A percentile compares a stretch with the other conserved stretches of the same genome.
phyloP scores from a whole-genome alignment of 2,113 vertebrate genomes.

The Procavia capensis region DNA sequence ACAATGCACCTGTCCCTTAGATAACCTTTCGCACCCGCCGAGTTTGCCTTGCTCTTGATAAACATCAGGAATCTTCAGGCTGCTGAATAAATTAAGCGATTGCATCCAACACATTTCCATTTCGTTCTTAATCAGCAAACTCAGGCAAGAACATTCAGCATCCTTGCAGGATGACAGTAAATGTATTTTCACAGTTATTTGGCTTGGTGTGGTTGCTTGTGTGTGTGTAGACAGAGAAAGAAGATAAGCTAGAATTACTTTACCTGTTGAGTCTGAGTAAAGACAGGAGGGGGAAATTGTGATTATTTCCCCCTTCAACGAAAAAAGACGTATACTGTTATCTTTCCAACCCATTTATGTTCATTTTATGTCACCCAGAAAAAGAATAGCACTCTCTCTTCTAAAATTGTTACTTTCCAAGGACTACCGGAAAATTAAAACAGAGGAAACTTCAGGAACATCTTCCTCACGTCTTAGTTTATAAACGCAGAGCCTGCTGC shows the following conservation, averaged over 20 bases:
- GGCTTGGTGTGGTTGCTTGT: fast-evolving
- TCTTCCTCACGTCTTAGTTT: not conserved
- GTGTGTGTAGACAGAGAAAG: not conserved
- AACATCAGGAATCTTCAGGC: slow-evolving; percentile 67
- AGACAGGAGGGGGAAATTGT: not conserved
- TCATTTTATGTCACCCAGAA: not conserved
- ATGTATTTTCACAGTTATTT: not conserved
- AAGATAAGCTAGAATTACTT: not conserved
- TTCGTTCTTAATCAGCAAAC: not conserved
- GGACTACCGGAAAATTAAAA: not conserved
- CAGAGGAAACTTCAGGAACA: not conserved
- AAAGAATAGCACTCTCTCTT: not conserved
- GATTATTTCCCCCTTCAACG: not conserved
- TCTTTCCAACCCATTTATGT: not conserved
- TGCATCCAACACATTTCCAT: slow-evolving; percentile 52
- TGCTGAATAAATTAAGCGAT: slow-evolving; percentile 73
- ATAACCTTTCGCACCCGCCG: slow-evolving; percentile 76
- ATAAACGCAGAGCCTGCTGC: not conserved
- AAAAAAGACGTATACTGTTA: not conserved
- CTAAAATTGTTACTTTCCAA: not conserved
- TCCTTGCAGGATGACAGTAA: slow-evolving; percentile 32
- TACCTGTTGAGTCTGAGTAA: not conserved
- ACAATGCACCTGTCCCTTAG: slow-evolving; percentile 75
- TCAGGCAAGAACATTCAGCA: not conserved
- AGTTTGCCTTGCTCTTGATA: slow-evolving; percentile 59